phyloP scores from a whole-genome alignment of 1,140 invertebrate genomes.

The Zaprionus taronus region DNA sequence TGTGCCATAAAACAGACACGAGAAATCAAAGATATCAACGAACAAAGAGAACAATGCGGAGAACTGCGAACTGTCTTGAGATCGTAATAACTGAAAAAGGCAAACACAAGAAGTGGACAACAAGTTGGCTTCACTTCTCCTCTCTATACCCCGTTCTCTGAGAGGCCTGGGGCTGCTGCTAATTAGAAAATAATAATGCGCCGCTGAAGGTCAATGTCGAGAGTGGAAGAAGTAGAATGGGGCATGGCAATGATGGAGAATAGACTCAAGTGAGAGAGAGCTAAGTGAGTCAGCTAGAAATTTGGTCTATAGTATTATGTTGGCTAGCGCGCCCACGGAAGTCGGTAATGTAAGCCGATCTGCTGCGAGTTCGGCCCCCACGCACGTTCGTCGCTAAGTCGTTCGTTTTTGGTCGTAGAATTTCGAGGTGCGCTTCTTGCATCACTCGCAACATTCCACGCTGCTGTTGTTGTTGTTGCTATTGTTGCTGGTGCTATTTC shows the following conservation, averaged over 20 bases:
- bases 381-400: constrained; percentile 52
- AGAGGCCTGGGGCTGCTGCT: constrained; percentile 32
- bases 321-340: constrained; percentile 13
- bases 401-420: constrained; percentile 44
- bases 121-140: not conserved
- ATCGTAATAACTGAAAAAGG: constrained; percentile 53
- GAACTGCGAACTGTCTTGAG: constrained; percentile 36
- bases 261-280: not conserved
- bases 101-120: constrained; percentile 52
- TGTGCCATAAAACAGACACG: constrained; percentile 8
- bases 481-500: not conserved
- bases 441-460: constrained; percentile 57
- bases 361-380: constrained; percentile 8
- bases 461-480: constrained; percentile 8
- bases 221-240: constrained; percentile 5
- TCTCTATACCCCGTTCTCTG: not conserved
- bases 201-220: constrained; percentile 66
- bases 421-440: constrained; percentile 48
- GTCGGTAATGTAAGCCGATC: constrained; percentile 33
- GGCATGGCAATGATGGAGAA: not conserved
- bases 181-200: constrained; percentile 78
- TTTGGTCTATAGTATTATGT: not conserved
- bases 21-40: constrained; percentile 41
- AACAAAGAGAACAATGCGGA: constrained; percentile 35
- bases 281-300: constrained; percentile 54